phyloP scores from a whole-genome alignment of 2,113 vertebrate genomes.

The Monarcha castaneiventris region DNA sequence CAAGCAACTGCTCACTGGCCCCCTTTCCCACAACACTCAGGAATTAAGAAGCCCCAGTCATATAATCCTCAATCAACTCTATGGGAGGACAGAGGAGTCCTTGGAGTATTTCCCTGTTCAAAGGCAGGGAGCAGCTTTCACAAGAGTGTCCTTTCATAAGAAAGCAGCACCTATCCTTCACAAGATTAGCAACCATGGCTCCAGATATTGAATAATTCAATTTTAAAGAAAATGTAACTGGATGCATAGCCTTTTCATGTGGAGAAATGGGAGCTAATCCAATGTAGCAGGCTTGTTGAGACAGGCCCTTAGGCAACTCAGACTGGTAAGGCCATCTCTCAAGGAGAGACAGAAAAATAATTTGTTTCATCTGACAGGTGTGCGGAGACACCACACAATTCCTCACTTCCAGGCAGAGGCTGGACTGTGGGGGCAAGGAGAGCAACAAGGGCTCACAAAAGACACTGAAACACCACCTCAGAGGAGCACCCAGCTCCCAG shows the following conservation, averaged over 20 bases:
- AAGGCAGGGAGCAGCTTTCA: not conserved
- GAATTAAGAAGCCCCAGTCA: not conserved
- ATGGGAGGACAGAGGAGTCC: not conserved
- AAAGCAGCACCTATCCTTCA: not conserved
- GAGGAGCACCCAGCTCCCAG: not conserved
- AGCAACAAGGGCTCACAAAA: not conserved
- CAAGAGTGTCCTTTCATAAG: not conserved
- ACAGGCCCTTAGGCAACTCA: constrained; percentile 23
- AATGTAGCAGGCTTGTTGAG: constrained; percentile 14
- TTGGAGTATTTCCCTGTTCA: not conserved
- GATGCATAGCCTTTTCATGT: not conserved
- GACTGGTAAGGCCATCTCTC: not conserved
- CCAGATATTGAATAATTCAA: not conserved
- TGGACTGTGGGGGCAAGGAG: not conserved
- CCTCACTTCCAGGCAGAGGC: not conserved
- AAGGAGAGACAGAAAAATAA: not conserved
- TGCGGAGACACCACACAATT: not conserved
- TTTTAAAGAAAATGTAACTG: not conserved
- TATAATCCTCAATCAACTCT: not conserved
- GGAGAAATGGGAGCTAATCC: constrained; percentile 18
- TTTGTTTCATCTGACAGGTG: not conserved
- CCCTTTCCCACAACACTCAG: not conserved
- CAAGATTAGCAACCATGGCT: not conserved
- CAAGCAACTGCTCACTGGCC: not conserved
- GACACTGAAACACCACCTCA: not conserved